Evolutionary conservation across 2,888 invertebrate genomes (phyloP), one percentile per base, ranked within the genome.

Genomic region (Dendrolimus houi): DNA sequence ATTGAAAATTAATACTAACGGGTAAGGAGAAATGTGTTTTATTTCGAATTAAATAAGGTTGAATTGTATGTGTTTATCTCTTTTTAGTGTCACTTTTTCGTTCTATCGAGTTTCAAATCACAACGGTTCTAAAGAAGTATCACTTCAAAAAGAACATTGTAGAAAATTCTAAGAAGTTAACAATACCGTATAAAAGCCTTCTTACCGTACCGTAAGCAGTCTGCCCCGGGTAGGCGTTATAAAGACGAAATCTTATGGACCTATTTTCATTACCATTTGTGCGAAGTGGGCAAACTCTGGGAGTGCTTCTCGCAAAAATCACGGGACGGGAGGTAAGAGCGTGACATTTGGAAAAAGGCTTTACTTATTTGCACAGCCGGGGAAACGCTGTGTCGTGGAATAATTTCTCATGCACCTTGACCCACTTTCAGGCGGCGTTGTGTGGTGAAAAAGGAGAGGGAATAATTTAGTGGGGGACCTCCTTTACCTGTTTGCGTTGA

Each of bases 321-420:
- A 66, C 63, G 59, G 64, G 60, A 65, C 65, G 63, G 62, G 65
- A 68, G 71, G 64, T 69, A 76, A 75, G 72, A 73, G 65, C 73
- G 70, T 69, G 70, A 72, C 75, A 72, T 77, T 77, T 71, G 68
- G 69, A 73, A 77, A 81, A 79, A 74, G 74, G 71, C 70, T 79
- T 74, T 67, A 66, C 76, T 74, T 82, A 77, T 83, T 85, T 80
- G 75, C 71, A 70, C 70, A 72, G 63, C 68, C 67, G 67, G 68
- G 70, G 74, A 68, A 69, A 68, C 68, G 68, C 65, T 68, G 65
- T 70, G 69, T 70, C 70, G 64, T 67, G 71, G 77, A 78, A 83
- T 81, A 80, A 80, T 79, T 81, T 77, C 74, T 72, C 74, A 70
- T 71, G 66, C 72, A 83, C 83, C 83, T 84, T 85, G 84, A 83